phyloP scores from a whole-genome alignment of 1,140 invertebrate species.

The Sarcophaga bullata region DNA sequence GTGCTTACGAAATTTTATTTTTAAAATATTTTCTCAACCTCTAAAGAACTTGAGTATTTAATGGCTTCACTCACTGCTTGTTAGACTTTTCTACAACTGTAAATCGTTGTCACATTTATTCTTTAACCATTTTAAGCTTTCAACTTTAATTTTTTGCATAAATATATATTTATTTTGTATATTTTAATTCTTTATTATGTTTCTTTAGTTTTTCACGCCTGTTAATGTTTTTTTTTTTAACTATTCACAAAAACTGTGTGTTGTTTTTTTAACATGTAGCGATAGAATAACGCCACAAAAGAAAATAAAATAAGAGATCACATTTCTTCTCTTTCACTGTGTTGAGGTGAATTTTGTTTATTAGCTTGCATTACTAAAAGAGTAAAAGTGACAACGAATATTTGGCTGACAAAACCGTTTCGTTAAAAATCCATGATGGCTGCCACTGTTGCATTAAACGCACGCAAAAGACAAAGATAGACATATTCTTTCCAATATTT shows the following conservation, averaged over 20 bases:
- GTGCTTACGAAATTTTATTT: too few relatives aligned
- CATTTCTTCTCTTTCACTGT: not conserved
- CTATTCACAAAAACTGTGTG: not conserved
- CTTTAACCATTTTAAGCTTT: too few relatives aligned
- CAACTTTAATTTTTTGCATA: too few relatives aligned
- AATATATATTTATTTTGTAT: too few relatives aligned
- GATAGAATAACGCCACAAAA: slow-evolving; percentile 26
- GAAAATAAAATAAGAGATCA: not conserved
- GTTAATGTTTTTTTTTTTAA: slow-evolving; percentile 28
- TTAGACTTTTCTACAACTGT: too few relatives aligned
- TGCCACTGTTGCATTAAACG: not conserved
- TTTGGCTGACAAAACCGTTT: slow-evolving; percentile 25
- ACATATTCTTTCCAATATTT: not conserved
- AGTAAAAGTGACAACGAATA: not conserved
- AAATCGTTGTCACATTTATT: too few relatives aligned
- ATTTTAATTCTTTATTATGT: too few relatives aligned
- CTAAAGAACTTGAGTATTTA: too few relatives aligned
- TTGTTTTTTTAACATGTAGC: not conserved
- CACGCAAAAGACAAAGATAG: not conserved
- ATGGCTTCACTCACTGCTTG: too few relatives aligned
- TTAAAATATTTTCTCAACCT: too few relatives aligned
- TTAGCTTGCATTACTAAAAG: not conserved
- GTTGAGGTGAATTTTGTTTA: slow-evolving; percentile 18
- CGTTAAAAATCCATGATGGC: slow-evolving; percentile 44
- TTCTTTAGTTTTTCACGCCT: not conserved